These are phyloP conservation scores for Subacronicta megacephala DNA, from an alignment of 2,888 invertebrate genomes.

Conservation along the genomic window DNA sequence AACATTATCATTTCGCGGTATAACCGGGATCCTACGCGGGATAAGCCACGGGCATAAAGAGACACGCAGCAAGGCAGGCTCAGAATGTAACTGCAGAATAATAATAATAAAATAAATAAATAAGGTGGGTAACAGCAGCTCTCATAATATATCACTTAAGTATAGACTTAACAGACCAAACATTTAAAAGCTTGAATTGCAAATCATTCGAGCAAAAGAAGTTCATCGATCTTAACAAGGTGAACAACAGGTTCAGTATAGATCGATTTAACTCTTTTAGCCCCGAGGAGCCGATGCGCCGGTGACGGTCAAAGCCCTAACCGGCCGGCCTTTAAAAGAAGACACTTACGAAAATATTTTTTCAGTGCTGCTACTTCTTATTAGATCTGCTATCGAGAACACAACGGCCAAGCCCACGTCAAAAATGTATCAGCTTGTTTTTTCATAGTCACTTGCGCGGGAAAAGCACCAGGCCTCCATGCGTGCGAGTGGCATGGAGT, in stretches of 20 bases:
- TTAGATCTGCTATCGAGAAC: constrained; percentile 56
- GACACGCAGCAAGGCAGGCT: too few species aligned
- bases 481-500: constrained; percentile 80
- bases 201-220: constrained; percentile 67
- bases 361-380: constrained; percentile 66
- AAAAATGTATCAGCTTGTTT: constrained; percentile 70
- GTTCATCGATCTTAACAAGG: constrained; percentile 73
- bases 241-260: constrained; percentile 79
- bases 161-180: constrained; percentile 27
- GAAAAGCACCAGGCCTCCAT: constrained; percentile 70
- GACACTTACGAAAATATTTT: constrained; percentile 79
- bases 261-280: constrained; percentile 70
- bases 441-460: constrained; percentile 83
- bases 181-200: constrained; percentile 40
- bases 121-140: neutral
- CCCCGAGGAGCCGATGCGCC: constrained; percentile 61
- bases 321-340: constrained; percentile 57
- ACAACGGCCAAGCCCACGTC: constrained; percentile 67
- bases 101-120: neutral
- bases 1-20: too few species aligned
- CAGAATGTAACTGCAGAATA: too few species aligned
- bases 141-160: neutral
- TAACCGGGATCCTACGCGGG: too few species aligned
- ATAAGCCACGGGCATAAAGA: too few species aligned
- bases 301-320: constrained; percentile 70